These are phyloP conservation scores for Myotis planiceps DNA, from an alignment of 2,797 vertebrate genomes.

Conservation along the genomic window DNA sequence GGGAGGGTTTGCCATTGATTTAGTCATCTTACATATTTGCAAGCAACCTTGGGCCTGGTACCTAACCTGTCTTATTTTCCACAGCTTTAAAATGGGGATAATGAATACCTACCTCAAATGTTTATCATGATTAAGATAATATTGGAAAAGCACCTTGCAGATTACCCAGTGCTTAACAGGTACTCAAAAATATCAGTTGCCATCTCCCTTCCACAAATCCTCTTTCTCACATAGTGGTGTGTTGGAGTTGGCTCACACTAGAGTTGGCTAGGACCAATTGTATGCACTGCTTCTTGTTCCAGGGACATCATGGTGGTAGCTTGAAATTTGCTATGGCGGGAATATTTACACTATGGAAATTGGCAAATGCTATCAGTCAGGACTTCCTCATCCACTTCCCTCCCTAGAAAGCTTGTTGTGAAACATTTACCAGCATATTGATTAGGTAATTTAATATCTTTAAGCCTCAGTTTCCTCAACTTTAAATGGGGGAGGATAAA, in stretches of 20 bases:
- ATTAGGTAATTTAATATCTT: not conserved
- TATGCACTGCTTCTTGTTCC: not conserved
- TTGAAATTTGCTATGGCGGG: not conserved
- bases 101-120: not conserved
- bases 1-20: not conserved
- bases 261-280: not conserved
- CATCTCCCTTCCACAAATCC: not conserved
- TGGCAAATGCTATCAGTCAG: not conserved
- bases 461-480: not conserved
- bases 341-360: not conserved
- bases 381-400: not conserved
- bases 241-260: not conserved
- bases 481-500: not conserved
- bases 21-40: not conserved
- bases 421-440: not conserved
- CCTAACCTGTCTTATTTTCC: constrained; percentile 40
- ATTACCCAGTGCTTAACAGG: not conserved
- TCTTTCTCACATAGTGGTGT: not conserved
- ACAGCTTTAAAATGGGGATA: not conserved
- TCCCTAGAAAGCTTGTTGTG: not conserved
- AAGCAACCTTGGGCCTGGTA: not conserved
- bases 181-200: not conserved
- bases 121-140: constrained; percentile 15
- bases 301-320: not conserved
- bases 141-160: not conserved